These are phyloP conservation scores for Percopsis transmontana DNA, from an alignment of 2,113 vertebrate genomes.

Conservation along the genomic window DNA sequence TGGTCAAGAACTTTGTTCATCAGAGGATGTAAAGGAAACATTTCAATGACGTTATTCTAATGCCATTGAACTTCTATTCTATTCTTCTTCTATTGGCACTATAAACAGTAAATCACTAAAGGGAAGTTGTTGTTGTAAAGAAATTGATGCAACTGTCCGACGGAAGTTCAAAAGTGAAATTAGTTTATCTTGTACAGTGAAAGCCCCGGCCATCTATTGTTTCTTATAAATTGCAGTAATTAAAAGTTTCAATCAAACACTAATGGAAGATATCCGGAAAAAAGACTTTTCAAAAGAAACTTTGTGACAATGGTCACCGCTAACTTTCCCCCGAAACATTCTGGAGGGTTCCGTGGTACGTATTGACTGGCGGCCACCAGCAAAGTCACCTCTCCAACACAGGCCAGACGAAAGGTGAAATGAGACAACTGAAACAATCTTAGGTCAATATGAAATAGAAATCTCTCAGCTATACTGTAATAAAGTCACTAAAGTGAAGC, in stretches of 20 bases:
- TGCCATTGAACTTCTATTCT: background rate
- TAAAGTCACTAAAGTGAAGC: constrained; percentile 96
- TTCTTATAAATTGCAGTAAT: constrained; percentile 54
- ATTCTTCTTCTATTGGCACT: background rate
- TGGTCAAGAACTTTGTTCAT: background rate
- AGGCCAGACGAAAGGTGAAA: constrained; percentile 93
- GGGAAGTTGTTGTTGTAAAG: background rate
- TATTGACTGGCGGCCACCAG: constrained; percentile 90
- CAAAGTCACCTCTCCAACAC: constrained; percentile 93
- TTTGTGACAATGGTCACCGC: constrained; percentile 66
- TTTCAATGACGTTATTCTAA: background rate
- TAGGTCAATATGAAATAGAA: constrained; percentile 97
- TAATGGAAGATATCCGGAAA: constrained; percentile 78
- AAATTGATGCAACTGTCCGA: constrained; percentile 20
- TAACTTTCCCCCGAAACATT: constrained; percentile 71
- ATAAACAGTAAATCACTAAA: background rate
- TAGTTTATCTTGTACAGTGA: constrained; percentile 4
- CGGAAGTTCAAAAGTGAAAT: constrained; percentile 5
- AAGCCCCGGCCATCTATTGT: constrained; percentile 5
- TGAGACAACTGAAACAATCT: constrained; percentile 96
- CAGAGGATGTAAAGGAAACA: background rate
- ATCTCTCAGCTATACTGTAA: constrained; percentile 94
- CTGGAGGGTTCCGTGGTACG: constrained; percentile 83
- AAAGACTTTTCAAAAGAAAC: constrained; percentile 80
- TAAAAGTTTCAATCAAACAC: constrained; percentile 82